Conservation (phyloP, 2,797 vertebrate genomes). For the Serranus cabrilla region DNA sequence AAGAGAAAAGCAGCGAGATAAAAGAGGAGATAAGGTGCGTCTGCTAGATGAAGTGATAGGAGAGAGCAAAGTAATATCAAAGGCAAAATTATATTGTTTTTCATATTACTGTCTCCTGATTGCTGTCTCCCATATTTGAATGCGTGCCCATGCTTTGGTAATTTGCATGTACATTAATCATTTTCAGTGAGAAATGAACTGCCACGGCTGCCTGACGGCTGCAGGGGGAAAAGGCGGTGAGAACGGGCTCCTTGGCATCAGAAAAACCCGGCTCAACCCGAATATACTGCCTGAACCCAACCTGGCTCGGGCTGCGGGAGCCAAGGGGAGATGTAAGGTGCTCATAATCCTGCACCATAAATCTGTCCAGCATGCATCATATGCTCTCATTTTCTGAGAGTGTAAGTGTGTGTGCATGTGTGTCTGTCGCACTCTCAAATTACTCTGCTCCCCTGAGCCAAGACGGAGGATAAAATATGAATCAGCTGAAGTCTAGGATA, state of each 20-base stretch:
- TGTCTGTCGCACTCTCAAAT: constrained; percentile 75
- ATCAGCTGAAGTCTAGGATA: constrained; percentile 83
- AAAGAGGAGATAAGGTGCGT: constrained; percentile 64
- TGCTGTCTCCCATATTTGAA: constrained; percentile 81
- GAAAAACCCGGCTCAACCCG: constrained; percentile 70
- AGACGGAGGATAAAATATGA: constrained; percentile 83
- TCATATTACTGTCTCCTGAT: constrained; percentile 79
- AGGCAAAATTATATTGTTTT: constrained; percentile 77
- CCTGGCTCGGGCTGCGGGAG: constrained; percentile 69
- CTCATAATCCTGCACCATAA: constrained; percentile 79
- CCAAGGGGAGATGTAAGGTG: constrained; percentile 78
- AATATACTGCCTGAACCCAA: constrained; percentile 78
- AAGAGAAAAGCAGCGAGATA: constrained; percentile 48
- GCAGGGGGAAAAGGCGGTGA: constrained; percentile 51
- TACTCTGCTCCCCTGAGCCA: constrained; percentile 79
- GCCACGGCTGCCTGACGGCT: constrained; percentile 77
- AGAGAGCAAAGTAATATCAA: constrained; percentile 71
- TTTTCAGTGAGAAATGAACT: constrained; percentile 81
- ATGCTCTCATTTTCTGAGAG: constrained; percentile 74
- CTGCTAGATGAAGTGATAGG: constrained; percentile 69
- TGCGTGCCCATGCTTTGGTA: constrained; percentile 78
- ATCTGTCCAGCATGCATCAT: constrained; percentile 82
- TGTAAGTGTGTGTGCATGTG: constrained; percentile 37
- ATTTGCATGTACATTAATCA: constrained; percentile 86
- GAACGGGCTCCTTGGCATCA: constrained; percentile 75